phyloP scores from a whole-genome alignment of 2,888 invertebrate genomes.

The Oithona nana region DNA sequence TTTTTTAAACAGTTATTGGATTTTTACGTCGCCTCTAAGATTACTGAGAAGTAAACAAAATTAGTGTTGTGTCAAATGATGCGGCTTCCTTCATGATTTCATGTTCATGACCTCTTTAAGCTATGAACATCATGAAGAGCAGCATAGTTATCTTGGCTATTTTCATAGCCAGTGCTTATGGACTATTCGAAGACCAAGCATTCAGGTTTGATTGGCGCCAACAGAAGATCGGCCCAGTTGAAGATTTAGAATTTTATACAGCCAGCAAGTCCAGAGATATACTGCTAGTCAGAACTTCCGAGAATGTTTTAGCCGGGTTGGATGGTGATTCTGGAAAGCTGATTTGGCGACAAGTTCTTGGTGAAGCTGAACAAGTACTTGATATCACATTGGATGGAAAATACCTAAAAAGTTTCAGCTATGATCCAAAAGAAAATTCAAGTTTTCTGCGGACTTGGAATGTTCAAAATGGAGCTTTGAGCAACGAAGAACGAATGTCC shows the following conservation, averaged over 20 bases:
- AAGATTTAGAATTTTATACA: slow-evolving; percentile 49
- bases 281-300: slow-evolving; percentile 59
- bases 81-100: no score
- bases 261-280: slow-evolving; percentile 42
- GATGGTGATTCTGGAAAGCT: slow-evolving; percentile 50
- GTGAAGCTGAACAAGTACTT: not conserved
- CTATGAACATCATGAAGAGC: no score
- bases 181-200: slow-evolving; percentile 16
- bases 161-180: no score
- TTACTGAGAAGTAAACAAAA: no score
- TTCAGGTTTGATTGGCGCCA: slow-evolving; percentile 33
- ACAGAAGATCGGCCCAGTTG: slow-evolving; percentile 59
- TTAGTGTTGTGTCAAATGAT: no score
- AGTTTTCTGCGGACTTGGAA: not conserved
- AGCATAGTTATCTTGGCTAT: no score
- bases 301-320: slow-evolving; percentile 67
- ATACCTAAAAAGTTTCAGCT: not conserved
- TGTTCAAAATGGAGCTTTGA: not conserved
- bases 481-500: not conserved
- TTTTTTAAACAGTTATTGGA: no score
- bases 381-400: not conserved
- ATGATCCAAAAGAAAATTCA: not conserved
- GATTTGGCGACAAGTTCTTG: not conserved
- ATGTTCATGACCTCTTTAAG: no score
- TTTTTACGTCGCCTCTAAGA: no score